Base-by-base conservation (phyloP, 2,113 vertebrate species). In the Trochalopteron elliotii region DNA sequence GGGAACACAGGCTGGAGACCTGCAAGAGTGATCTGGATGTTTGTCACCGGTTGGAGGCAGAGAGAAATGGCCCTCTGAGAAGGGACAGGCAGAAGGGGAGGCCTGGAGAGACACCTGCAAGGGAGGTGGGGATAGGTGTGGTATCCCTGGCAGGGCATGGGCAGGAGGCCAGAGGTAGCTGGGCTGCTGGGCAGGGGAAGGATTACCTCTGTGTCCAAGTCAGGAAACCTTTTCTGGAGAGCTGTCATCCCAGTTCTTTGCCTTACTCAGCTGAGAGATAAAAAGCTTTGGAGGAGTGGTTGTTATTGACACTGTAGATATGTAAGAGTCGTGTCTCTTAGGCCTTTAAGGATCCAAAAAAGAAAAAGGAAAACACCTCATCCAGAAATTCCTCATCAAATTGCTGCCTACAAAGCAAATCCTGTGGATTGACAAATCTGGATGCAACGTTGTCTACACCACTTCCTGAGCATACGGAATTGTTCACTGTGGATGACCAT, bases 1-100 rank as follows among this genome's bases (percentile, higher is more conserved):
- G 71, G 15, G 33, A 27, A 12, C 40, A 44, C 14, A 21, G 56
- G 12, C 23, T 31, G 28, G n/a, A 60, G 40, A 35, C 23, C 15
- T 17, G 12, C 4, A 0, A 5, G 1, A n/a, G 28, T 6, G 15
- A 44, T 31, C 25, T 16, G 11, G 5, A 7, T 55, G 27, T 50
- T 78, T 64, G 31, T 28, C 45, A 60, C 35, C 1, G 0, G 24
- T 49, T 39, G 18, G 44, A 60, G n/a, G 28, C 42, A 59, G 23
- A 74, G 22, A 42, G 74, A 69, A 82, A 33, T 0, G 0, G 2
- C 24, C 10, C 22, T 72, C 42, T 64, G 21, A 93, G 63, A 49
- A 87, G 65, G 50, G 33, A 40, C n/a, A 52, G 57, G 27, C 27
- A 70, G 2, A n/a, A 39, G 21, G 16, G 3, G 15, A 64, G 27